Evolutionary conservation across 2,113 vertebrate species (phyloP), one percentile per base, ranked within the genome.

Genomic region (Delphinus delphis): DNA sequence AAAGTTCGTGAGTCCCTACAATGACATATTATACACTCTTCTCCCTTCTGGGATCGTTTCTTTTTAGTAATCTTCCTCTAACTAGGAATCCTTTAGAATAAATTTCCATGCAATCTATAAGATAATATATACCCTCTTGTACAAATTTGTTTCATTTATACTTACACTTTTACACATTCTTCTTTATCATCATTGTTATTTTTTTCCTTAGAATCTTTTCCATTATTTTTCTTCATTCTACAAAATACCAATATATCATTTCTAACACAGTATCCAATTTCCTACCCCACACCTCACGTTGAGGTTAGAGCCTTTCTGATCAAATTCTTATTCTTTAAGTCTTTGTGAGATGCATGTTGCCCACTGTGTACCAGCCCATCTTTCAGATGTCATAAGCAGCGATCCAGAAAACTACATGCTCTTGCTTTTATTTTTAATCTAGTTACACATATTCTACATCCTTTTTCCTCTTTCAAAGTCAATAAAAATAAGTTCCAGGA

Each of bases 341-440:
- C 25, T 31, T 4, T 28, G 44, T 2, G 6, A 58, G 71, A n/a
- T 9, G 8, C 38, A 1, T 0, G 1, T 21, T 10, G 36, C 53
- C 9, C 10, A 5, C 1, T 8, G 2, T 7, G 33, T 25, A 0
- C 15, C 11, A 20, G 7, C 5, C 60, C 3, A 1, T 18, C 60
- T 9, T 25, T 60, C 92, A 11, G 67, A n/a, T 2, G 21, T 14
- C n/a, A 0, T 28, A 18, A 31, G 6, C 63, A 58, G 23, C 0
- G 7, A 62, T 5, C 74, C 68, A 50, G 74, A 80, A 90, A 88
- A 8, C 5, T 0, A 8, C 11, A 4, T 3, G 31, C 6, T 73
- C 41, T 14, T 31, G 60, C 12, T 95, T 93, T 77, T 79, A 8
- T 8, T 90, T 89, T 58, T 47, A 71, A 67, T 60, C 76, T 28